Conservation (phyloP, 2,888 invertebrate species). For the Polietes domitor region DNA sequence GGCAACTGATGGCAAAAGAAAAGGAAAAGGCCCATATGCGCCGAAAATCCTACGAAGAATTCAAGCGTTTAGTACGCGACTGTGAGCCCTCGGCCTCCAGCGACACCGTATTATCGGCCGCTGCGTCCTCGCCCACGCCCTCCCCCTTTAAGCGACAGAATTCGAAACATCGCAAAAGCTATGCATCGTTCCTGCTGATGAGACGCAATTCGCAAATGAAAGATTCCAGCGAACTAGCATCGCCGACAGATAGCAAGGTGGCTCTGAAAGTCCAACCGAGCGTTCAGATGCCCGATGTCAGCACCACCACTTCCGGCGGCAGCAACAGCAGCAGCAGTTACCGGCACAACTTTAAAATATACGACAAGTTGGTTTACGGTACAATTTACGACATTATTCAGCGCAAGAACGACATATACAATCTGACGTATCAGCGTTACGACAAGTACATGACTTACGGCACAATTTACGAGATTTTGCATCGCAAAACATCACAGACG, state of each 20-base stretch:
- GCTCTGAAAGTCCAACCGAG: slow-evolving; percentile 57
- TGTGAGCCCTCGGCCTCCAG: slow-evolving; percentile 70
- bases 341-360: slow-evolving; percentile 79
- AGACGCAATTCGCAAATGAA: slow-evolving; percentile 71
- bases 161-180: slow-evolving; percentile 78
- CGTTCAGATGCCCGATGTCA: slow-evolving; percentile 18
- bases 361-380: slow-evolving; percentile 80
- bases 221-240: slow-evolving; percentile 61
- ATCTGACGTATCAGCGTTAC: slow-evolving; percentile 79
- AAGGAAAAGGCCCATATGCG: slow-evolving; percentile 79
- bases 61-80: slow-evolving; percentile 79
- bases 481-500: slow-evolving; percentile 78
- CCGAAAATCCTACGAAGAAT: slow-evolving; percentile 81
- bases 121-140: slow-evolving; percentile 38
- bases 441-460: slow-evolving; percentile 81
- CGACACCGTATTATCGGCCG: neutral
- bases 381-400: slow-evolving; percentile 81
- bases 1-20: slow-evolving; percentile 76
- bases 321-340: slow-evolving; percentile 67
- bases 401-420: slow-evolving; percentile 80
- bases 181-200: slow-evolving; percentile 75
- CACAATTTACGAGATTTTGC: slow-evolving; percentile 81
- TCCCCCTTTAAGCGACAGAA: slow-evolving; percentile 78
- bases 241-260: slow-evolving; percentile 26
- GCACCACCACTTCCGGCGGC: neutral